Percentiles rank a stretch among this genome's conserved stretches.
Conservation (phyloP, 2,888 invertebrate species). For the Caenorhabditis doughertyi region DNA sequence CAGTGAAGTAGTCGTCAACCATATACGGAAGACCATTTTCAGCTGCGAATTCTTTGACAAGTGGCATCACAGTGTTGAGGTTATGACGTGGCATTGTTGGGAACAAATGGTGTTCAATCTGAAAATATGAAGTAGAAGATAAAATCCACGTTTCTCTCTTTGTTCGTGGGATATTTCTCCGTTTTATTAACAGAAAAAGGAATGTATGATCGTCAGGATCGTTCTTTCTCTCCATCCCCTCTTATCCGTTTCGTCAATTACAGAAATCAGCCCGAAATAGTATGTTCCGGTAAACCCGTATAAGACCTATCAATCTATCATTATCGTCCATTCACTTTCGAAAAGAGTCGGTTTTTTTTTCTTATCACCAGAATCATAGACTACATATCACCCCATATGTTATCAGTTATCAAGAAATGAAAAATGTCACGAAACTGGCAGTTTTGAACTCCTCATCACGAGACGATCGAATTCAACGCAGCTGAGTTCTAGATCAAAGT, state of each 20-base stretch:
- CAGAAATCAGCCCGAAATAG: neutral
- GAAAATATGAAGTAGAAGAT: conserved; percentile 19
- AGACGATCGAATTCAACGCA: neutral
- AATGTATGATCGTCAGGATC: too few relatives aligned
- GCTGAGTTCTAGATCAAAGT: conserved; percentile 32
- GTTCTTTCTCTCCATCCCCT: neutral
- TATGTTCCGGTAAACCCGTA: conserved; percentile 32
- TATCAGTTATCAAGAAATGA: conserved; percentile 18
- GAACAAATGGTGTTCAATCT: conserved; percentile 82
- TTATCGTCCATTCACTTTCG: conserved; percentile 7
- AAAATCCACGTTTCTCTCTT: too few relatives aligned
- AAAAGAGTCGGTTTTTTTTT: conserved; percentile 20
- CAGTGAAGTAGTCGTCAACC: conserved; percentile 82
- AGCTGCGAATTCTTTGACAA: conserved; percentile 79
- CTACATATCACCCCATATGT: conserved; percentile 44
- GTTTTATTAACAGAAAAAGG: too few relatives aligned
- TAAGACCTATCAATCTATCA: conserved; percentile 34
- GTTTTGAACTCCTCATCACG: conserved; percentile 41
- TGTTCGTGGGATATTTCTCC: too few relatives aligned
- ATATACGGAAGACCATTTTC: conserved; percentile 81
- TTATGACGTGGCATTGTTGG: conserved; percentile 82
- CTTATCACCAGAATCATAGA: conserved; percentile 18
- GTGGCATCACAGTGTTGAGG: conserved; percentile 78
- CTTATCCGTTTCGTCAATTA: neutral
- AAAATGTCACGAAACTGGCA: conserved; percentile 46